A percentile compares a stretch with the other conserved stretches of the same genome.
Conservation (phyloP, 2,797 vertebrate species). For the Neopelma chrysocephalum region DNA sequence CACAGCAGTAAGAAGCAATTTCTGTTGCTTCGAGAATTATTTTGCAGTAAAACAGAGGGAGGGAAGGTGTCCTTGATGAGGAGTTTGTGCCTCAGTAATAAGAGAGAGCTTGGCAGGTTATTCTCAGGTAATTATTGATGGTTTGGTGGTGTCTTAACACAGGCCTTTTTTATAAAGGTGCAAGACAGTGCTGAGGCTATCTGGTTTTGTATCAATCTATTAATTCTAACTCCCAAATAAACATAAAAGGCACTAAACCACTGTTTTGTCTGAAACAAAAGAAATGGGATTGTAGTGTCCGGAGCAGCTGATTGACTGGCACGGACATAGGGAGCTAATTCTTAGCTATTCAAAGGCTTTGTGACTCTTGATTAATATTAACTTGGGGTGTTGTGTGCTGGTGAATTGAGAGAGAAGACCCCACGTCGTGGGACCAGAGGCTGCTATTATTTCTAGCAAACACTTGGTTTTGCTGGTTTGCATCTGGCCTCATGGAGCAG, state of each 20-base stretch:
- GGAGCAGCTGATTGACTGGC: neutral
- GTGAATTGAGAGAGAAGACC: neutral
- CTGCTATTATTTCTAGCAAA: neutral
- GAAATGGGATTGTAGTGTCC: neutral
- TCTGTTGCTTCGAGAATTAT: neutral
- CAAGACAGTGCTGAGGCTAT: neutral
- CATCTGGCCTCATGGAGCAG: neutral
- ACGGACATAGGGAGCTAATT: neutral
- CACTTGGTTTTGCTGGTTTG: neutral
- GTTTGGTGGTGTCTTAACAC: neutral
- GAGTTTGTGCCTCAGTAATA: neutral
- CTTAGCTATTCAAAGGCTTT: slow-evolving; percentile 4
- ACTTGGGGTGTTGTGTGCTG: neutral
- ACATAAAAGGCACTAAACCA: neutral
- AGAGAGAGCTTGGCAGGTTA: neutral
- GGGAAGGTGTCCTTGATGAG: neutral
- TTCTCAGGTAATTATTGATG: neutral
- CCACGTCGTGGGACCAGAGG: neutral
- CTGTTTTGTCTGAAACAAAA: neutral
- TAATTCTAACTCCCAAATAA: neutral
- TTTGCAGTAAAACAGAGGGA: neutral
- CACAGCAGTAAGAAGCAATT: neutral
- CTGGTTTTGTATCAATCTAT: neutral
- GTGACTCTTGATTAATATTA: neutral
- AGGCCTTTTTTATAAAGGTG: neutral